Percentiles rank a stretch among this genome's conserved stretches.
Conservation (phyloP, 2,797 vertebrate species). For the Epinephelus coioides region DNA sequence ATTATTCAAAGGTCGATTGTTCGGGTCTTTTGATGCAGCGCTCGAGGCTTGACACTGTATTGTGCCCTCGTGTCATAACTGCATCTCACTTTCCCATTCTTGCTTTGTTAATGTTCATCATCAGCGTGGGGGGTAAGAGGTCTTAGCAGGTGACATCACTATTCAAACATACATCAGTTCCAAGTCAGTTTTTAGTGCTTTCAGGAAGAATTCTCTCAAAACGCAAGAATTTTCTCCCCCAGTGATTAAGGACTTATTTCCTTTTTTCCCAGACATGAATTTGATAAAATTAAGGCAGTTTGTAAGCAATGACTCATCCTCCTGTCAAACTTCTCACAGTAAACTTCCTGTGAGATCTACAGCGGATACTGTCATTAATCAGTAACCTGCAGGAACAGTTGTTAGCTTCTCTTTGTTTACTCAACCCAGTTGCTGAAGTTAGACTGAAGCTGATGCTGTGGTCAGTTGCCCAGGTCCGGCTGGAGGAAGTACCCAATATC, state of each 20-base stretch:
- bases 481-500: not conserved
- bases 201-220: not conserved
- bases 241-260: not conserved
- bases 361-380: constrained; percentile 26
- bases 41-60: constrained; percentile 26
- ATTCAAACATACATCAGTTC: not conserved
- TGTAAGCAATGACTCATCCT: not conserved
- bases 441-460: not conserved
- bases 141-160: not conserved
- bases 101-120: constrained; percentile 42
- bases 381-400: constrained; percentile 19
- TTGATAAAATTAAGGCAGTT: not conserved
- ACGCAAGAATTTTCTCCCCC: not conserved
- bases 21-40: constrained; percentile 49
- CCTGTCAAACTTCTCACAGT: not conserved
- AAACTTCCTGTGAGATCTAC: not conserved
- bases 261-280: not conserved
- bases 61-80: constrained; percentile 57
- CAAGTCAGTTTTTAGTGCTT: not conserved
- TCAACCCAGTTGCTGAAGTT: not conserved
- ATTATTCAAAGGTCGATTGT: constrained; percentile 83
- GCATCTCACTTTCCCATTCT: constrained; percentile 49
- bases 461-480: not conserved
- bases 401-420: constrained; percentile 16
- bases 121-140: not conserved